phyloP scores from a whole-genome alignment of 1,140 invertebrate species.

The Drosophila sucinea region DNA sequence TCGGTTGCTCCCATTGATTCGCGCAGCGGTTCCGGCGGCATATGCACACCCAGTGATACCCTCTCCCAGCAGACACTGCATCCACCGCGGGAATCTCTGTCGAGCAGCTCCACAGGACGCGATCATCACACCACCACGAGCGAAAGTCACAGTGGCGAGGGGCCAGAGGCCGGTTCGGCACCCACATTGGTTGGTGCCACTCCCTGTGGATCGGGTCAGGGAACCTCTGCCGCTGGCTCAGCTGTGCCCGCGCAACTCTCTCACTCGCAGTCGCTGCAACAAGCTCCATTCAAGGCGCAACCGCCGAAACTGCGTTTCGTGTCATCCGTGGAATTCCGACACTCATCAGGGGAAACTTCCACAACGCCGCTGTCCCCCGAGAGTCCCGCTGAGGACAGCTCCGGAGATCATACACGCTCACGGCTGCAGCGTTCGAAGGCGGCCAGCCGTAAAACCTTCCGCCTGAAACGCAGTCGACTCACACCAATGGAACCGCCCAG shows the following conservation, averaged over 20 bases:
- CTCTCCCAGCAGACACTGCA: slow-evolving; percentile 82
- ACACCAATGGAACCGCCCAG: slow-evolving; percentile 74
- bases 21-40: slow-evolving; percentile 78
- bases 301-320: slow-evolving; percentile 90
- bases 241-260: slow-evolving; percentile 74
- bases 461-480: slow-evolving; percentile 90
- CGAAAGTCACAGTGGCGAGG: slow-evolving; percentile 80
- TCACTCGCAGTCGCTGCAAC: slow-evolving; percentile 80
- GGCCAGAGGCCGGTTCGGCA: slow-evolving; percentile 65
- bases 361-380: slow-evolving; percentile 89
- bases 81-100: slow-evolving; percentile 80
- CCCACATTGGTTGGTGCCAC: slow-evolving; percentile 70
- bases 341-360: slow-evolving; percentile 87
- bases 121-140: slow-evolving; percentile 82
- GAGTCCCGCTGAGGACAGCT: slow-evolving; percentile 88
- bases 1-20: slow-evolving; percentile 84
- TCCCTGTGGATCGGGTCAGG: slow-evolving; percentile 62
- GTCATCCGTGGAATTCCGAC: slow-evolving; percentile 85
- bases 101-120: slow-evolving; percentile 78
- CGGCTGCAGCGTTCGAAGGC: slow-evolving; percentile 95
- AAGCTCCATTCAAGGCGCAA: slow-evolving; percentile 80
- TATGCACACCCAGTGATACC: slow-evolving; percentile 82
- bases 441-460: slow-evolving; percentile 96
- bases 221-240: slow-evolving; percentile 50
- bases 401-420: slow-evolving; percentile 85